Percentiles rank a stretch among this genome's conserved stretches.
These are phyloP conservation scores for Ctena decussata DNA, from an alignment of 2,888 invertebrate genomes.

Conservation along the genomic window DNA sequence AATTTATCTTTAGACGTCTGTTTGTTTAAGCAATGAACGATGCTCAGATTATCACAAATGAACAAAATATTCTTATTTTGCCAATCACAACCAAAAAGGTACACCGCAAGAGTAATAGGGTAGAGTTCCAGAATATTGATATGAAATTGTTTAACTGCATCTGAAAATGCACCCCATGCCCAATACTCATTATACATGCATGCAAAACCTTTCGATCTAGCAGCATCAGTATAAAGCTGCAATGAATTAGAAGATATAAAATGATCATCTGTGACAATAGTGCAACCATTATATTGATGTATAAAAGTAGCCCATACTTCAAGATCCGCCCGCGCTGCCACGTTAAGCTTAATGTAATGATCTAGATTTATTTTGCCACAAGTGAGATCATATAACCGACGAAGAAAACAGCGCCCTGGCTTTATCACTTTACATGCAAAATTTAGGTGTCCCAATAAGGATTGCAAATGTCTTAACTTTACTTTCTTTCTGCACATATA, in stretches of 20 bases:
- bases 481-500: neutral
- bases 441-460: slow-evolving; percentile 23
- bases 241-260: slow-evolving; percentile 31
- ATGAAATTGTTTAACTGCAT: neutral
- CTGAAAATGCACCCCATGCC: slow-evolving; percentile 26
- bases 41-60: slow-evolving; percentile 30
- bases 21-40: slow-evolving; percentile 38
- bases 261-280: slow-evolving; percentile 26
- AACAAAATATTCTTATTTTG: slow-evolving; percentile 33
- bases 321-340: slow-evolving; percentile 27
- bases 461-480: slow-evolving; percentile 17
- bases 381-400: slow-evolving; percentile 37
- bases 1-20: slow-evolving; percentile 34
- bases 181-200: slow-evolving; percentile 11
- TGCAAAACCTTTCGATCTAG: slow-evolving; percentile 25
- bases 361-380: neutral
- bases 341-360: slow-evolving; percentile 17
- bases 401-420: slow-evolving; percentile 36
- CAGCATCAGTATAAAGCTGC: slow-evolving; percentile 22
- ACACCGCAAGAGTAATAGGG: slow-evolving; percentile 37
- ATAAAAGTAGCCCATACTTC: slow-evolving; percentile 23
- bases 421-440: slow-evolving; percentile 44
- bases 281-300: slow-evolving; percentile 30
- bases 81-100: slow-evolving; percentile 18
- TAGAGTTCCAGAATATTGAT: slow-evolving; percentile 40